Base-by-base conservation (phyloP, 2,797 vertebrate genomes). In the Ceryle rudis region DNA sequence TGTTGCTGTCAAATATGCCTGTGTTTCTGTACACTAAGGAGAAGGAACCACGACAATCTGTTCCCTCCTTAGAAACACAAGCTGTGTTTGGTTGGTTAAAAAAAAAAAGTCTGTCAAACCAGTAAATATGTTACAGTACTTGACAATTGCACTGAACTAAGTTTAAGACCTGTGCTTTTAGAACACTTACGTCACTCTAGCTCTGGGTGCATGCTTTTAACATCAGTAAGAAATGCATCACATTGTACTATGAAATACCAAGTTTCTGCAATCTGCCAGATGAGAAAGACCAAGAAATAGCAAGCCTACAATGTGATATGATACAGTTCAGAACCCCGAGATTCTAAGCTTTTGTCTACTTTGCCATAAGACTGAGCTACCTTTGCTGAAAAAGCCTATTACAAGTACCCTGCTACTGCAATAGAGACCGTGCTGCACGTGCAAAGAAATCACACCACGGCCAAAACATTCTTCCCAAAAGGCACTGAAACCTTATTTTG, bases 31-130 rank as follows among this genome's bases (percentile, higher is more conserved):
- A 97, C 93, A 81, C 95, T 54, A 81, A 44, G 31, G 69, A 95
- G 87, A 93, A 92, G 87, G 78, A 96, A 96, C 52, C 86, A 95
- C 6, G 62, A 95, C 88, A 91, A 96, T 96, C 97, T 98, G 97
- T 92, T 97, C 96, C 70, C 94, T 84, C 94, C 89, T 91, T 58
- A 96, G 96, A 98, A 97, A 97, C 97, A 98, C 97, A 98, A 97
- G 97, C 97, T 98, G 97, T 92, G 82, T 97, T 97, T 97, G 85
- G 93, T 92, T 95, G 95, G 66, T 87, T 97, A 80, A 55, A 54
- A 54, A 55, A 96, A 96, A 82, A 93, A 95, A 96, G 92, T 88
- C 97, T 97, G 93, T 93, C 51, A 89, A 95, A 93, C 86, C 78
- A 97, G 96, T 98, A 96, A 98, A 98, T 97, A 97, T 87, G 44